Base-by-base conservation (phyloP, 2,888 invertebrate species). In the Parnassius smintheus region DNA sequence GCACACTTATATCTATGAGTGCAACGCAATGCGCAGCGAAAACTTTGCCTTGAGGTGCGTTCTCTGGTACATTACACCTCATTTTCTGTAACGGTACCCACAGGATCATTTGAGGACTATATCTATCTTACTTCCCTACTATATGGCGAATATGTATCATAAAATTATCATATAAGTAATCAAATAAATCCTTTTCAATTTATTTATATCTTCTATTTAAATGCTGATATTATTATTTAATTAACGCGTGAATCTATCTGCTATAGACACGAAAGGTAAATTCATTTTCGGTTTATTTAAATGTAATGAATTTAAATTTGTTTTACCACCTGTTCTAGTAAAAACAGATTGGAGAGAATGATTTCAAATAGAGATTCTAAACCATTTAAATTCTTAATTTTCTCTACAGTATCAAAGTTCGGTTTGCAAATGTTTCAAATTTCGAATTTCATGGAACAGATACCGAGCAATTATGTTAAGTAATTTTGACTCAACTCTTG, bases 361-460 rank as follows among this genome's bases (percentile, higher is more conserved):
- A 18, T 9, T 13, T 49, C 13, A n/a, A 49, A 18, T 18, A 49
- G 13, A 49, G 49, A 49, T 13, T 13, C 13, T 13, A 8, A 18
- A 13, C 18, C 49, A 49, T 49, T 49, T 49, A 13, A n/a, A 49
- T 49, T 49, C 12, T 13, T 49, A n/a, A 49, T 49, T 18, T 13
- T 13, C 8, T 49, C 13, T 48, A 46, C 10, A 53, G 12, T 11
- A 50, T 59, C 59, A 52, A 58, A 51, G 58, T 25, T 8, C 10
- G 50, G 59, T 35, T 35, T 59, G 52, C 59, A 45, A 7, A 42
- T n/a, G 51, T 51, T 52, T 51, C 9, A 18, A 50, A 42, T 42
- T 25, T 25, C 46, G 59, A 25, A 52, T 11, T 13, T 49, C 13
- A 9, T 18, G 13, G 9, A 49, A 49, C 49, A 8, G 49, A 49